Evolutionary conservation across 1,140 invertebrate genomes (phyloP).

Genomic region (Centruroides sculpturatus): DNA sequence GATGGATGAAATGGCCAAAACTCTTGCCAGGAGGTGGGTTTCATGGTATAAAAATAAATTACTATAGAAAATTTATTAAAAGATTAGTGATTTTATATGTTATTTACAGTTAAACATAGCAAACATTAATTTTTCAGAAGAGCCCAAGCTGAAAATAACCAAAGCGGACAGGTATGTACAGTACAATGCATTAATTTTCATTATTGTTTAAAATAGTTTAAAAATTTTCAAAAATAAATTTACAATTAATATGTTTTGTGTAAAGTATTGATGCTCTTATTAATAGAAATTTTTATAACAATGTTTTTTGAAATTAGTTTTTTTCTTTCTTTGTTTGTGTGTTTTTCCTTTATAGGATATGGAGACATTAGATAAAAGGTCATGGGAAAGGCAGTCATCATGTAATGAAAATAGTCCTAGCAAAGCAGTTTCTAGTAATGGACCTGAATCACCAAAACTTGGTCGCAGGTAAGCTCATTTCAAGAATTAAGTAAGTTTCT

Average conservation of each 20-base stretch:
- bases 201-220: not conserved
- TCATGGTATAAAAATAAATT: not conserved
- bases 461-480: conserved; percentile 1
- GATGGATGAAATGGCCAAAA: conserved; percentile 97
- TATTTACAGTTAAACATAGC: not conserved
- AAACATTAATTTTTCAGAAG: conserved; percentile 7
- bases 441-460: conserved; percentile 12
- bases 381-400: conserved; percentile 8
- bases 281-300: too few species aligned
- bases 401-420: conserved; percentile 12
- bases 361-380: conserved; percentile 5
- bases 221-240: conserved; percentile 1
- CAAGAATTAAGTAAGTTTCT: not conserved
- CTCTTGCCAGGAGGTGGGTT: conserved; percentile 56
- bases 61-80: not conserved
- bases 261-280: not conserved
- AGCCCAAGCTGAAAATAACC: conserved; percentile 14
- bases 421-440: conserved; percentile 3
- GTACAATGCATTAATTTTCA: not conserved
- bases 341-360: conserved; percentile 1
- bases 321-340: not conserved
- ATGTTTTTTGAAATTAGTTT: too few species aligned
- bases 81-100: not conserved
- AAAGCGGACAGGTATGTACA: conserved; percentile 4
- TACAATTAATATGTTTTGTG: not conserved